Evolutionary conservation across 2,113 vertebrate genomes (phyloP), one percentile per base, ranked within the genome.

Genomic region (Crotophaga sulcirostris): DNA sequence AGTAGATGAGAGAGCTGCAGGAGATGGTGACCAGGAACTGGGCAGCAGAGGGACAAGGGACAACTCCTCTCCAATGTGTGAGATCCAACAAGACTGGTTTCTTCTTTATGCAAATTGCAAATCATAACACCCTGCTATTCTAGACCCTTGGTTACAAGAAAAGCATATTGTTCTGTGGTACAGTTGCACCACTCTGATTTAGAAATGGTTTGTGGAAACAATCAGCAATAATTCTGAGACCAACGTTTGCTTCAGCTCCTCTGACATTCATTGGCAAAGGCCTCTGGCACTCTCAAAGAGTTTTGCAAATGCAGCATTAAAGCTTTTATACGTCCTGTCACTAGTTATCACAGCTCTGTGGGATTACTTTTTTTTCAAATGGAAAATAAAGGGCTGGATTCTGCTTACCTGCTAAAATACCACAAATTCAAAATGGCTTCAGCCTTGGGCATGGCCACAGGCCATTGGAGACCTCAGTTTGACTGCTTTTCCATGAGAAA

Each of bases 271-370:
- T 26, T 70, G 77, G 75, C 74, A 91, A 95, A 79, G 62, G 31
- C 47, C 59, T 69, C 44, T 33, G 49, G 70, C 6, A 5, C 42
- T 79, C 62, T 38, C 59, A 34, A 38, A 56, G 70, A 68, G 49
- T 96, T 97, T 76, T 97, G 84, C 40, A 87, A 84, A 76, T 13
- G 8, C 86, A 89, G 78, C 92, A 83, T 77, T 63, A 93, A 81
- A 55, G 58, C 26, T 90, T 92, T 87, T 68, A 47, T 86, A 76
- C 79, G 58, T 90, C 56, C 64, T 89, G 52, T 74, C 84, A 86
- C 34, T 17, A n/a, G n/a, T 34, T 86, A 33, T 66, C 13, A 21
- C 38, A 73, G 70, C 49, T 80, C 87, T 62, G 52, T 66, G n/a
- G 55, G 11, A 38, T 87, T 87, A 31, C 24, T 13, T 24, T 84